Evolutionary conservation across 2,888 invertebrate species (phyloP).

Genomic region (Diplolepis rosae): DNA sequence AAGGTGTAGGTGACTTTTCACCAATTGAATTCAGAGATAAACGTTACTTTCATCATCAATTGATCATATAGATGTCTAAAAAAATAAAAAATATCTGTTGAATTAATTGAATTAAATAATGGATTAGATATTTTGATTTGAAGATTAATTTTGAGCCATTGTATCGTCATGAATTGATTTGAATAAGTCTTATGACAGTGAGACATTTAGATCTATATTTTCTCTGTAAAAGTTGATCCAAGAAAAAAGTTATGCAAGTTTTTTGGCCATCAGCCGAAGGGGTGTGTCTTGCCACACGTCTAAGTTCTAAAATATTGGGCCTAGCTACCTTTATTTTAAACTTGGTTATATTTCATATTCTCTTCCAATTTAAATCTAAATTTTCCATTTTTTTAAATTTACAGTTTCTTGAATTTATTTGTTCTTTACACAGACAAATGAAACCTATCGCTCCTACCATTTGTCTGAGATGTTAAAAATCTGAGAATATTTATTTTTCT

Average conservation of each 20-base stretch:
- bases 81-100: no score
- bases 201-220: slow-evolving; percentile 22
- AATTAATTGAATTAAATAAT: no score
- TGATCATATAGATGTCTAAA: no score
- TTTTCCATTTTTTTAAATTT: no score
- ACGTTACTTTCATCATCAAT: no score
- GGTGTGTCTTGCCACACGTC: not conserved
- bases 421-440: no score
- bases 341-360: not conserved
- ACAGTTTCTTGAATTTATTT: no score
- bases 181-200: slow-evolving; percentile 9
- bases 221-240: slow-evolving; percentile 34
- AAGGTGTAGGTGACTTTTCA: not conserved
- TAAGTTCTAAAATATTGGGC: slow-evolving; percentile 8
- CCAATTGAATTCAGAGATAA: no score
- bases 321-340: not conserved
- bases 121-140: not conserved
- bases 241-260: slow-evolving; percentile 39
- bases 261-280: slow-evolving; percentile 41
- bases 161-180: slow-evolving; percentile 19
- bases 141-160: not conserved
- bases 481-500: no score
- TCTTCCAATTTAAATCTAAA: slow-evolving; percentile 3
- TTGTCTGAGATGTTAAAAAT: no score
- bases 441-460: no score